These are phyloP conservation scores for Lerema accius DNA, from an alignment of 1,140 invertebrate genomes.

Conservation along the genomic window DNA sequence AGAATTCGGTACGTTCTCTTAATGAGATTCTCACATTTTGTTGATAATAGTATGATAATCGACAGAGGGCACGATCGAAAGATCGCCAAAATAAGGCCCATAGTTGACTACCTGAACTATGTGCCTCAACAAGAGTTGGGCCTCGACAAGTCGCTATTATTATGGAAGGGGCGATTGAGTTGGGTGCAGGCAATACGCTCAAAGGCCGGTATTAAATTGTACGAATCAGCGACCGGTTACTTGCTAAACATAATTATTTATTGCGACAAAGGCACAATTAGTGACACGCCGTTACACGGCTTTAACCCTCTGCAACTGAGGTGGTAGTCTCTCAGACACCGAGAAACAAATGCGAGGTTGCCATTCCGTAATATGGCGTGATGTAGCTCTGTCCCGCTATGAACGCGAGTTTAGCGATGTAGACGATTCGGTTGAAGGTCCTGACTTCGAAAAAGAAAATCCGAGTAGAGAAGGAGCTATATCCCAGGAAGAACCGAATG, in stretches of 20 bases:
- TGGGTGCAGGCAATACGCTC: slow-evolving; percentile 31
- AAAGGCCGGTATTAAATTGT: slow-evolving; percentile 23
- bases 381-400: slow-evolving; percentile 10
- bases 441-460: neutral
- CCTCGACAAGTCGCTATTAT: slow-evolving; percentile 38
- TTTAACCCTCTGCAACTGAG: slow-evolving; percentile 14
- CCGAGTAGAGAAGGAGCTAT: neutral
- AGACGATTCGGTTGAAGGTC: neutral
- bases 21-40: slow-evolving; percentile 31
- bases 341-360: neutral
- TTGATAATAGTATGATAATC: slow-evolving; percentile 17
- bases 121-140: slow-evolving; percentile 15
- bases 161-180: slow-evolving; percentile 36
- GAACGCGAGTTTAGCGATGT: neutral
- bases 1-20: slow-evolving; percentile 15
- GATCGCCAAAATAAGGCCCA: slow-evolving; percentile 28
- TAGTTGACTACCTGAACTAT: slow-evolving; percentile 25
- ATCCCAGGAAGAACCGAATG: neutral
- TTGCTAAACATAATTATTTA: too few species aligned
- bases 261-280: too few species aligned
- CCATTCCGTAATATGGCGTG: neutral
- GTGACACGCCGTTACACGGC: too few species aligned
- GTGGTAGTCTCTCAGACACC: slow-evolving; percentile 20
- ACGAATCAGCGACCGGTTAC: too few species aligned
- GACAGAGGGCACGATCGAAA: neutral